Base-by-base conservation (phyloP, 2,113 vertebrate genomes). In the Natator depressus region DNA sequence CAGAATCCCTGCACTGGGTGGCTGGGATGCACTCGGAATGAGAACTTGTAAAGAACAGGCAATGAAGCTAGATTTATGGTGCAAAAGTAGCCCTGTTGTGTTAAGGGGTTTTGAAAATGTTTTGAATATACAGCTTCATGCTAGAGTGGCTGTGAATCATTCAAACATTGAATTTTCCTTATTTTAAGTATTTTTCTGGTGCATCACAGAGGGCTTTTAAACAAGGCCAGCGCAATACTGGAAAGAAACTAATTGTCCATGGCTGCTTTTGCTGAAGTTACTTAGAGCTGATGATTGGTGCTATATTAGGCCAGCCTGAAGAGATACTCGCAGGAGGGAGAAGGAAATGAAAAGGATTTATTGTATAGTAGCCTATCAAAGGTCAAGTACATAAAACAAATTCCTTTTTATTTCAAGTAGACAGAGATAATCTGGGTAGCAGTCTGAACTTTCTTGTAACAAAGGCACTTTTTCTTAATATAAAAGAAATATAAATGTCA, bases 361-460 rank as follows among this genome's bases (percentile, higher is more conserved):
- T 93, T 97, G 87, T 89, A 19, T 75, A 79, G 92, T 75, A 94
- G 85, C 94, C 96, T 97, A 97, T 95, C 96, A 97, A 96, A 97
- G 97, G 96, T 97, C 97, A 97, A 97, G 93, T 96, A 65, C 91
- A 97, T 97, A 94, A 97, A 97, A 86, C 88, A 96, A 97, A 97
- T 91, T 97, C 93, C n/a, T 88, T 96, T 97, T 96, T 89, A 92
- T 95, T 97, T 97, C 90, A 92, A 95, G 93, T 89, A 95, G 94
- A 82, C 76, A 93, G 92, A 95, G 95, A 96, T 96, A 97, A 97
- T 96, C 89, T 5, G 2, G 50, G 91, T 83, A 89, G 92, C 89
- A 80, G 87, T 4, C 89, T 95, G 78, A 90, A 89, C 82, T 95
- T 97, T 78, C 87, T 93, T 87, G 49, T 93, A 91, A 76, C 81